These are phyloP conservation scores for Mesodorylaimus sp. DNA, from an alignment of 2,888 invertebrate genomes.

Conservation along the genomic window DNA sequence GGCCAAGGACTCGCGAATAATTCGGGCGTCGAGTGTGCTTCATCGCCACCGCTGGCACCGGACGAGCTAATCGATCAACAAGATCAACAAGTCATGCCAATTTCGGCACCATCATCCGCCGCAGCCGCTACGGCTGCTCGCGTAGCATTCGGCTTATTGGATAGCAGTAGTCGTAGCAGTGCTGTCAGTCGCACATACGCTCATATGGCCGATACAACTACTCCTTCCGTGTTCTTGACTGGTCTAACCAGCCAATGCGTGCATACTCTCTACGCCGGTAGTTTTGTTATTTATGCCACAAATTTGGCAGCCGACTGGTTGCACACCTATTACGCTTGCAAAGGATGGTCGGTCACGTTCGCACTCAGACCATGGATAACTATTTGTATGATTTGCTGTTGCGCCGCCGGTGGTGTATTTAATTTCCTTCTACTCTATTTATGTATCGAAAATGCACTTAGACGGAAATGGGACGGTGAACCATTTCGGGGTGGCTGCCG, in stretches of 20 bases:
- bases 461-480: conserved; percentile 23
- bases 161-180: too few species aligned
- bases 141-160: too few species aligned
- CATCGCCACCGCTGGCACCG: too few species aligned
- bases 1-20: too few species aligned
- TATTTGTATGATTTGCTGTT: conserved; percentile 3
- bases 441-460: conserved; percentile 29
- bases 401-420: conserved; percentile 1
- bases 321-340: conserved; percentile 13
- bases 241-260: conserved; percentile 11
- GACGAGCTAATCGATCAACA: too few species aligned
- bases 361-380: conserved; percentile 13
- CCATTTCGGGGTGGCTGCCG: conserved; percentile 25
- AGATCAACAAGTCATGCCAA: too few species aligned
- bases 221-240: background rate
- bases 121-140: too few species aligned
- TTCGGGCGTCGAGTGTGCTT: too few species aligned
- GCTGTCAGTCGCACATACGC: too few species aligned
- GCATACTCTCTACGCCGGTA: conserved; percentile 27
- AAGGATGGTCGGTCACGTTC: background rate
- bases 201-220: too few species aligned
- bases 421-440: conserved; percentile 14
- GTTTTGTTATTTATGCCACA: conserved; percentile 22
- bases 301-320: conserved; percentile 25
- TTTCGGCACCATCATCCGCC: too few species aligned